Evolutionary conservation across 2,113 vertebrate genomes (phyloP).

Genomic region (Megaleporinus macrocephalus): DNA sequence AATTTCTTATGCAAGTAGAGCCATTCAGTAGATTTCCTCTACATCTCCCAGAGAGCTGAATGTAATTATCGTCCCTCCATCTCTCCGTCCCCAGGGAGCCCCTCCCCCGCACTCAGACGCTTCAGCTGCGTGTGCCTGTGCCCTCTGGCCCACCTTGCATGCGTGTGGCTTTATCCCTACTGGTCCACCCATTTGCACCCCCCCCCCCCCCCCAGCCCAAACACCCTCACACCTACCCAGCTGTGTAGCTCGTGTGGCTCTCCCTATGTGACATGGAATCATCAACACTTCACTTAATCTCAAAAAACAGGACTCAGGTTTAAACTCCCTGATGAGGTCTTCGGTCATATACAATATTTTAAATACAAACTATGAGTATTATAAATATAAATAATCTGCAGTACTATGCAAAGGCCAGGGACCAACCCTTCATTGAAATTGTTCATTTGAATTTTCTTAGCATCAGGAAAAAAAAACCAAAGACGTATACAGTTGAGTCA

Average conservation of each 20-base stretch:
- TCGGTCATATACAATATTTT: too few species aligned
- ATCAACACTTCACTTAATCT: not conserved
- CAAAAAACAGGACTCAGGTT: not conserved
- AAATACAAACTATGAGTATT: too few species aligned
- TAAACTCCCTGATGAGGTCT: too few species aligned
- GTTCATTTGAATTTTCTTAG: too few species aligned
- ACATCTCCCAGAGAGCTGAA: slow-evolving; percentile 57
- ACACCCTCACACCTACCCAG: slow-evolving; percentile 31
- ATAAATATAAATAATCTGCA: too few species aligned
- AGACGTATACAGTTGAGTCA: too few species aligned
- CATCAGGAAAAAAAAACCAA: too few species aligned
- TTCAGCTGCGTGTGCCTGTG: slow-evolving; percentile 39
- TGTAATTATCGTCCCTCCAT: slow-evolving; percentile 60
- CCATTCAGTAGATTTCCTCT: slow-evolving; percentile 58
- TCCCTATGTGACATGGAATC: not conserved
- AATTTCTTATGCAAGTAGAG: slow-evolving; percentile 59
- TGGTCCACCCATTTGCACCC: slow-evolving; percentile 18
- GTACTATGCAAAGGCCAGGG: too few species aligned
- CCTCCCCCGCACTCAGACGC: slow-evolving; percentile 33
- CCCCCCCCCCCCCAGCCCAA: not conserved
- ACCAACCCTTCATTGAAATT: too few species aligned
- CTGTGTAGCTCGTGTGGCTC: slow-evolving; percentile 14
- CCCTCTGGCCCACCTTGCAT: slow-evolving; percentile 29
- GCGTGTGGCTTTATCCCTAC: slow-evolving; percentile 30
- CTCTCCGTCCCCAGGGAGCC: slow-evolving; percentile 49